These are phyloP conservation scores for Dinoponera quadriceps DNA, from an alignment of 1,140 invertebrate genomes.

Conservation along the genomic window DNA sequence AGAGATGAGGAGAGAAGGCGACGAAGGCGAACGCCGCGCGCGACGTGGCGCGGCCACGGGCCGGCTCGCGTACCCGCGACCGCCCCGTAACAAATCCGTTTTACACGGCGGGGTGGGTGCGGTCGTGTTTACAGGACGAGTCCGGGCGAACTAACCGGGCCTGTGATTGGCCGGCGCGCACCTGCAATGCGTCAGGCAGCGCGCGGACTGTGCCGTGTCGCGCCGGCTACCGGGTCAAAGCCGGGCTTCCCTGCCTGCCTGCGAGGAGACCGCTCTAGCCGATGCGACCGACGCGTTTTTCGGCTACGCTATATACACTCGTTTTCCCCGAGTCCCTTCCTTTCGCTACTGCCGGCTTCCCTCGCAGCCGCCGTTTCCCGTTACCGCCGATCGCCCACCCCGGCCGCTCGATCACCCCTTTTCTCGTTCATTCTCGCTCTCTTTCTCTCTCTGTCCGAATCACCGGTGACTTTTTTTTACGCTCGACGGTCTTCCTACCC, in stretches of 20 bases:
- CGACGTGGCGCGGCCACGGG: slow-evolving; percentile 64
- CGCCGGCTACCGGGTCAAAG: slow-evolving; percentile 79
- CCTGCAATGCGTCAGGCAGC: slow-evolving; percentile 93
- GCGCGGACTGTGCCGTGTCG: slow-evolving; percentile 78
- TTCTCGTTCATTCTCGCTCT: neutral
- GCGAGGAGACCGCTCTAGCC: slow-evolving; percentile 59
- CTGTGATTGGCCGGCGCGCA: slow-evolving; percentile 90
- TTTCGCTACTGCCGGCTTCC: neutral
- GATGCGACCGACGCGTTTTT: slow-evolving; percentile 66
- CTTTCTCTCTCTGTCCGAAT: neutral
- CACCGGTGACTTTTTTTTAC: slow-evolving; percentile 14
- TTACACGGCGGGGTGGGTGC: slow-evolving; percentile 88
- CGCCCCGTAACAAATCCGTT: slow-evolving; percentile 74
- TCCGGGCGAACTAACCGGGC: slow-evolving; percentile 83
- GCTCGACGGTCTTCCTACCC: neutral
- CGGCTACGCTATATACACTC: slow-evolving; percentile 16
- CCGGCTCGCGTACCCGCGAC: slow-evolving; percentile 57
- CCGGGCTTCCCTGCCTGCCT: slow-evolving; percentile 74
- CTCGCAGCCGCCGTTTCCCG: neutral
- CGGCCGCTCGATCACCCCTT: neutral
- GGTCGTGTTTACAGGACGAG: slow-evolving; percentile 88
- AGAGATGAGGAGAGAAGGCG: neutral
- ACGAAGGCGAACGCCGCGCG: slow-evolving; percentile 66
- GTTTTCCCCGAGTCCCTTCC: slow-evolving; percentile 13
- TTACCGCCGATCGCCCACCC: too few relatives aligned